These are phyloP conservation scores for Drosophila aldrichi DNA, from an alignment of 2,888 invertebrate species.

Conservation along the genomic window DNA sequence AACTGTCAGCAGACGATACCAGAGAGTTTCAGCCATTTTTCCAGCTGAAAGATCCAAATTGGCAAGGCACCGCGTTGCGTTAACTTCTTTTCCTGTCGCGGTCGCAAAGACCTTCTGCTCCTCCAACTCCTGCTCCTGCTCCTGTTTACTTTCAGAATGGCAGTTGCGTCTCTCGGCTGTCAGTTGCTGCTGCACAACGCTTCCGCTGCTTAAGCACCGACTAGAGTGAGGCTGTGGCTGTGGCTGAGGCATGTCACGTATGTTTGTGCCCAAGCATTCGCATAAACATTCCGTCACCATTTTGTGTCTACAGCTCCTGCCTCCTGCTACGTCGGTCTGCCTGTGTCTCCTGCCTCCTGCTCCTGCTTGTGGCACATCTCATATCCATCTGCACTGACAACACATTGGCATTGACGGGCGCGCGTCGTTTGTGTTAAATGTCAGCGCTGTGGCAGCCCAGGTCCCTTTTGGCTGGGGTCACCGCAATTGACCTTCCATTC, in stretches of 20 bases:
- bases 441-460: conserved; percentile 43
- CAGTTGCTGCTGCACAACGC: conserved; percentile 64
- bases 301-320: conserved; percentile 23
- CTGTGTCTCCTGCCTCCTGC: background rate
- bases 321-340: background rate
- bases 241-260: conserved; percentile 67
- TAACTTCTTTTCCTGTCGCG: conserved; percentile 34
- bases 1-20: conserved; percentile 60
- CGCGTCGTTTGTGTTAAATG: conserved; percentile 74
- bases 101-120: conserved; percentile 10
- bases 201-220: conserved; percentile 61
- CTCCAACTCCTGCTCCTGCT: conserved; percentile 4
- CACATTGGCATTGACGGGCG: conserved; percentile 74
- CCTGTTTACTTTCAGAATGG: background rate
- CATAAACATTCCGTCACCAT: conserved; percentile 74
- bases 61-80: conserved; percentile 32
- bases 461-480: conserved; percentile 58
- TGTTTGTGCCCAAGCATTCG: conserved; percentile 76
- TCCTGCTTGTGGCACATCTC: conserved; percentile 43
- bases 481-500: conserved; percentile 78
- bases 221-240: conserved; percentile 23
- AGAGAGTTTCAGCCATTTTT: conserved; percentile 59
- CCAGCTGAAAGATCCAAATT: conserved; percentile 56
- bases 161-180: conserved; percentile 42
- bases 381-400: conserved; percentile 53